Conservation (phyloP, 2,888 invertebrate genomes). For the Mimas tiliae region DNA sequence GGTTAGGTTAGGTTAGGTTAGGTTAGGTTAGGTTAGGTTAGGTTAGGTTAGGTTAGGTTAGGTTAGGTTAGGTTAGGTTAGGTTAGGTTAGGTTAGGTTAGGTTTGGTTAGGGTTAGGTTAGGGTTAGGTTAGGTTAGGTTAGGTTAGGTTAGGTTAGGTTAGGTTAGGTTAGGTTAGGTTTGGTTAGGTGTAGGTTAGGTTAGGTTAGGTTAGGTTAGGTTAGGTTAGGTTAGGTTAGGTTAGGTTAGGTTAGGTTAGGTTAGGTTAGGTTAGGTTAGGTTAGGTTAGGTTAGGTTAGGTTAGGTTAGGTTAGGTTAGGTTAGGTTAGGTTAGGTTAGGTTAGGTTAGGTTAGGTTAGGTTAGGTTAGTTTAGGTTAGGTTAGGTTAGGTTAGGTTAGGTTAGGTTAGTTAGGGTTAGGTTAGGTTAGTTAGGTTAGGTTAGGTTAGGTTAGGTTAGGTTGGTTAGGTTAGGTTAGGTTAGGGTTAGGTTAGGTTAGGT, state of each 20-base stretch:
- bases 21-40: constrained; percentile 20
- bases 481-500: constrained; percentile 35
- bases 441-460: constrained; percentile 33
- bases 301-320: constrained; percentile 35
- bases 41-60: constrained; percentile 21
- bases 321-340: constrained; percentile 33
- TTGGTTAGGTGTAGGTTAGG: constrained; percentile 33
- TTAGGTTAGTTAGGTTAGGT: constrained; percentile 29
- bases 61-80: constrained; percentile 39
- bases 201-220: constrained; percentile 39
- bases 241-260: constrained; percentile 36
- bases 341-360: constrained; percentile 32
- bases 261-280: constrained; percentile 20
- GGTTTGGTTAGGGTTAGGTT: constrained; percentile 39
- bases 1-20: constrained; percentile 38
- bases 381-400: constrained; percentile 29
- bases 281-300: constrained; percentile 37
- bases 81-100: constrained; percentile 38
- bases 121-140: constrained; percentile 39
- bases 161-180: constrained; percentile 29
- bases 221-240: constrained; percentile 39
- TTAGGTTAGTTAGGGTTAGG: constrained; percentile 30
- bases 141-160: constrained; percentile 39
- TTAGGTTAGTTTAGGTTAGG: constrained; percentile 29
- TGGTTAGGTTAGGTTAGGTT: constrained; percentile 36